phyloP scores from a whole-genome alignment of 2,888 invertebrate genomes.

The Tribolium freemani region DNA sequence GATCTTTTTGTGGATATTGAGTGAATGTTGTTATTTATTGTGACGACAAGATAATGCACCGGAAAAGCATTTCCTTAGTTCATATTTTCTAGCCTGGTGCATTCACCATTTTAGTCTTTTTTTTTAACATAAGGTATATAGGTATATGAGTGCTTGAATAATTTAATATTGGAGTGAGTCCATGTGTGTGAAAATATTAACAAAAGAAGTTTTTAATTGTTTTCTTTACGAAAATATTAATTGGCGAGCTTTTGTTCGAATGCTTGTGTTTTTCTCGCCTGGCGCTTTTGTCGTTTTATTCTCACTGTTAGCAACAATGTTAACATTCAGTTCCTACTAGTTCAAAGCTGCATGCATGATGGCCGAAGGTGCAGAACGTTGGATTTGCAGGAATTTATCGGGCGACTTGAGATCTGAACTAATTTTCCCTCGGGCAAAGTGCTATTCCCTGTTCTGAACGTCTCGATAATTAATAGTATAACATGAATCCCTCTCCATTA shows the following conservation, averaged over 20 bases:
- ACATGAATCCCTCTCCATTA: conserved; percentile 58
- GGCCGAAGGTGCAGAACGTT: conserved; percentile 25
- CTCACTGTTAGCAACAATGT: conserved; percentile 3
- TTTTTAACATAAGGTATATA: too few species aligned
- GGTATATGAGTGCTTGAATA: too few species aligned
- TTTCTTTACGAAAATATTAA: too few species aligned
- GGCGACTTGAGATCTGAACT: conserved; percentile 38
- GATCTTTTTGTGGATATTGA: too few species aligned
- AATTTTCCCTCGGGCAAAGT: conserved; percentile 57
- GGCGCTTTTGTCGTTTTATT: background rate
- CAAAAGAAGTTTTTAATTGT: too few species aligned
- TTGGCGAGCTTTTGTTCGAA: background rate
- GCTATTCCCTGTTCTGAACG: conserved; percentile 62
- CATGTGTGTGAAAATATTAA: too few species aligned
- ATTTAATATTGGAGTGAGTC: too few species aligned
- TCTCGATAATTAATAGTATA: conserved; percentile 63
- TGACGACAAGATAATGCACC: too few species aligned
- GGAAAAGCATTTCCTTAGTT: too few species aligned
- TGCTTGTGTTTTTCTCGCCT: background rate
- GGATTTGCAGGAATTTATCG: conserved; percentile 37
- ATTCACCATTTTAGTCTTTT: too few species aligned
- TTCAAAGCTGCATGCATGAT: conserved; percentile 27
- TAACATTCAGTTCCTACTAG: conserved; percentile 15
- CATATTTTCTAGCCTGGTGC: too few species aligned
- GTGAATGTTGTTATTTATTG: too few species aligned